Conservation (phyloP, 2,888 invertebrate species). For the Eucera pruinosa region DNA sequence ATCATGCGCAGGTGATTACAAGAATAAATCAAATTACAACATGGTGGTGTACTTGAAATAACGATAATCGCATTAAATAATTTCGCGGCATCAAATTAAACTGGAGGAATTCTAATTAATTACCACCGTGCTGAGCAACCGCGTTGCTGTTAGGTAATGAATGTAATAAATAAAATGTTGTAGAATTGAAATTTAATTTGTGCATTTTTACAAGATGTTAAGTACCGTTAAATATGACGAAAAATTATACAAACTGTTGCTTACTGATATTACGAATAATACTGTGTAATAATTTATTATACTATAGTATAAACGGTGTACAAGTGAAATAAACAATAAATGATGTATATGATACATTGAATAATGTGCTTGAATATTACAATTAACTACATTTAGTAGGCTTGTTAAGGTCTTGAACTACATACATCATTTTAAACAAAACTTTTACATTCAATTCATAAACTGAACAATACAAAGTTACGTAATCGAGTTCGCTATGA, state of each 20-base stretch:
- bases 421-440: no score
- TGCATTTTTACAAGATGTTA: not conserved
- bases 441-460: no score
- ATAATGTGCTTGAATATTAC: no score
- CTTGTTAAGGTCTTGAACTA: no score
- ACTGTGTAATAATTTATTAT: no score
- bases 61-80: constrained; percentile 54
- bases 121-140: not conserved
- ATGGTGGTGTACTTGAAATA: constrained; percentile 35
- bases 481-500: no score
- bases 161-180: constrained; percentile 13
- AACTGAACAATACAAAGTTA: no score
- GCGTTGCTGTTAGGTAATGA: not conserved
- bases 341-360: no score
- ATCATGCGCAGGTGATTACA: constrained; percentile 33
- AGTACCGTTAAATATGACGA: not conserved
- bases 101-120: constrained; percentile 32
- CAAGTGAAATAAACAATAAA: no score
- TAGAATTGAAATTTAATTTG: not conserved
- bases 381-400: no score
- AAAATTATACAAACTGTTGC: not conserved
- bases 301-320: no score
- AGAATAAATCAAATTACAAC: constrained; percentile 33
- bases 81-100: constrained; percentile 44
- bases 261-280: no score